Evolutionary conservation across 2,113 vertebrate genomes (phyloP).

Genomic region (Pogona vitticeps): DNA sequence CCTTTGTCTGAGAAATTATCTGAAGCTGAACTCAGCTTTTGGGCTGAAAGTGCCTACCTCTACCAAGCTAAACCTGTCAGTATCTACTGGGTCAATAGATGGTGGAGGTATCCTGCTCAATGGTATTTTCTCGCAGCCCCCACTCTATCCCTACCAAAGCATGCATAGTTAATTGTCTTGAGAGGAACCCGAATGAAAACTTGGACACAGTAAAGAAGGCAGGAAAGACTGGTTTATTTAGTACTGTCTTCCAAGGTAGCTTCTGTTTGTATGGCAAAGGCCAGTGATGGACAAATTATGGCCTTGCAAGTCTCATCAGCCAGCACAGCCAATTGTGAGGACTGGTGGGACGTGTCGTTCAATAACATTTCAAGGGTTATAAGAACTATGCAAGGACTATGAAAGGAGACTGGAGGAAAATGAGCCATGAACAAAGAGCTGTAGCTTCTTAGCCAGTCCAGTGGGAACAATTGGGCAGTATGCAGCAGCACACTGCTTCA

Average conservation of each 20-base stretch:
- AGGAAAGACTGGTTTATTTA: neutral
- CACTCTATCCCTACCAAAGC: neutral
- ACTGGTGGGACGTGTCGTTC: neutral
- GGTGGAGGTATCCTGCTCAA: neutral
- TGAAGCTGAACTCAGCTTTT: too few species aligned
- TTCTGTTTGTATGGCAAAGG: neutral
- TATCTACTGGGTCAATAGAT: neutral
- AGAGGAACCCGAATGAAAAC: neutral
- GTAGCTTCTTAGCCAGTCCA: too few species aligned
- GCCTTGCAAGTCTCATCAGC: neutral
- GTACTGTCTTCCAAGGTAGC: neutral
- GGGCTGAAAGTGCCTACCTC: too few species aligned
- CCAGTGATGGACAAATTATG: neutral
- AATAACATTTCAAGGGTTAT: too few species aligned
- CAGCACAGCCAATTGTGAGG: neutral
- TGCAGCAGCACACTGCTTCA: too few species aligned
- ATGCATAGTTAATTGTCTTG: neutral
- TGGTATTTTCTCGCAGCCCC: neutral
- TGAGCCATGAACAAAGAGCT: too few species aligned
- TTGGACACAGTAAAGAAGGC: neutral
- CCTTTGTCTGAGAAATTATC: too few species aligned
- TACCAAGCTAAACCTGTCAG: neutral
- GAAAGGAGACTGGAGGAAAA: too few species aligned
- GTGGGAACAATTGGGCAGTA: too few species aligned
- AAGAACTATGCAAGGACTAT: too few species aligned